Evolutionary conservation across 1,140 invertebrate species (phyloP).

Genomic region (Drosophila bipectinata): DNA sequence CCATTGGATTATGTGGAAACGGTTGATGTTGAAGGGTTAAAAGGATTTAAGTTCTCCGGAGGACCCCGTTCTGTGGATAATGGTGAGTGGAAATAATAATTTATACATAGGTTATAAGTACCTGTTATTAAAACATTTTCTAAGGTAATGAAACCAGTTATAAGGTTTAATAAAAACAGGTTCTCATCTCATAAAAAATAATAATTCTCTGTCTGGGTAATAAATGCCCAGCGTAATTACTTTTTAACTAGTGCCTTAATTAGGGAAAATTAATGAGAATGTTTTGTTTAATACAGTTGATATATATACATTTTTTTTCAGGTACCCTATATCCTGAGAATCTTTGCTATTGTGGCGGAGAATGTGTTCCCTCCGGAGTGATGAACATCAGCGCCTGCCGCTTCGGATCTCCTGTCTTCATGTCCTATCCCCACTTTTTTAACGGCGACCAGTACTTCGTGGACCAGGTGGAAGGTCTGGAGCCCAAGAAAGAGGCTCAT

Average conservation of each 20-base stretch:
- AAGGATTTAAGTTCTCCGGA: slow-evolving; percentile 86
- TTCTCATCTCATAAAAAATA: too few relatives aligned
- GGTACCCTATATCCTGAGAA: slow-evolving; percentile 87
- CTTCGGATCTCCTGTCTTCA: slow-evolving; percentile 91
- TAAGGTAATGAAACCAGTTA: too few relatives aligned
- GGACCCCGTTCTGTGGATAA: slow-evolving; percentile 86
- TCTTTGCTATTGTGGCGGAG: slow-evolving; percentile 89
- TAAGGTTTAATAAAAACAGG: too few relatives aligned
- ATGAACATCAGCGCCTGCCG: slow-evolving; percentile 90
- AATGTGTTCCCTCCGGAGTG: slow-evolving; percentile 88
- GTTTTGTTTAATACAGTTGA: too few relatives aligned
- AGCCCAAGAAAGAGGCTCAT: slow-evolving; percentile 88
- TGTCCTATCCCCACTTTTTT: slow-evolving; percentile 95
- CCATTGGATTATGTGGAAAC: slow-evolving; percentile 86
- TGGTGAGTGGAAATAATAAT: slow-evolving; percentile 84
- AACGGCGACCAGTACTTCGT: slow-evolving; percentile 89
- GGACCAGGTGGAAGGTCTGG: slow-evolving; percentile 88
- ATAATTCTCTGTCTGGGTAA: too few relatives aligned
- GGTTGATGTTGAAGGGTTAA: slow-evolving; percentile 85
- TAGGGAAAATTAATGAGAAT: too few relatives aligned
- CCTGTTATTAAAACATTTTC: too few relatives aligned
- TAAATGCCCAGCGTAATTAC: too few relatives aligned
- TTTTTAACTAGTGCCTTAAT: too few relatives aligned
- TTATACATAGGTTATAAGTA: too few relatives aligned
- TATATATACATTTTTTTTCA: slow-evolving; percentile 26